Percentiles rank a stretch among this genome's conserved stretches.
Conservation (phyloP, 2,113 vertebrate genomes). For the Tenrec ecaudatus region DNA sequence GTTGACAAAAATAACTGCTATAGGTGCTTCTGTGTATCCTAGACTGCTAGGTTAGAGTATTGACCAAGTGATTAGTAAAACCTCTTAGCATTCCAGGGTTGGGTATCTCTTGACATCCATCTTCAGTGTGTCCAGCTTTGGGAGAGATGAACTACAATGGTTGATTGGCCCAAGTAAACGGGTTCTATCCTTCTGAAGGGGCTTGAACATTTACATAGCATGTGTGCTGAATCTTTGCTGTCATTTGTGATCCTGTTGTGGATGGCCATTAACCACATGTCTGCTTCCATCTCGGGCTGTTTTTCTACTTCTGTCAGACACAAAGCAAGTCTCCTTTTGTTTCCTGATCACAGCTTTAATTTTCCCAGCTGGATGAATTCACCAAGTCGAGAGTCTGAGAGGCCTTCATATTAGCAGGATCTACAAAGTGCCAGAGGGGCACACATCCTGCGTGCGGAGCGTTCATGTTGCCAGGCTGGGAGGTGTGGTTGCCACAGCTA, state of each 20-base stretch:
- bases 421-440: constrained; percentile 53
- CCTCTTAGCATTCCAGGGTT: background rate
- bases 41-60: background rate
- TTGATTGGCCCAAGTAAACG: background rate
- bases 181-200: background rate
- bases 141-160: background rate
- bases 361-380: constrained; percentile 70
- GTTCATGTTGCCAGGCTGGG: background rate
- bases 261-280: background rate
- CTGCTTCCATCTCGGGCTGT: constrained; percentile 29
- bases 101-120: background rate
- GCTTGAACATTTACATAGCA: constrained; percentile 47
- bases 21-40: background rate
- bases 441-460: background rate
- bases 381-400: constrained; percentile 56
- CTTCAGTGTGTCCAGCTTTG: constrained; percentile 29
- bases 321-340: constrained; percentile 61
- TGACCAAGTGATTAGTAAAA: constrained; percentile 5
- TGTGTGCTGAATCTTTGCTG: constrained; percentile 38
- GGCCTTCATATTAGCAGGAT: constrained; percentile 58
- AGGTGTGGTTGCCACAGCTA: constrained; percentile 72
- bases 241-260: background rate
- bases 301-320: constrained; percentile 55
- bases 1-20: background rate
- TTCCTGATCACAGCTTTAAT: constrained; percentile 65